A percentile compares a stretch with the other conserved stretches of the same genome.
phyloP scores from a whole-genome alignment of 2,888 invertebrate genomes.

The Volucella zonaria region DNA sequence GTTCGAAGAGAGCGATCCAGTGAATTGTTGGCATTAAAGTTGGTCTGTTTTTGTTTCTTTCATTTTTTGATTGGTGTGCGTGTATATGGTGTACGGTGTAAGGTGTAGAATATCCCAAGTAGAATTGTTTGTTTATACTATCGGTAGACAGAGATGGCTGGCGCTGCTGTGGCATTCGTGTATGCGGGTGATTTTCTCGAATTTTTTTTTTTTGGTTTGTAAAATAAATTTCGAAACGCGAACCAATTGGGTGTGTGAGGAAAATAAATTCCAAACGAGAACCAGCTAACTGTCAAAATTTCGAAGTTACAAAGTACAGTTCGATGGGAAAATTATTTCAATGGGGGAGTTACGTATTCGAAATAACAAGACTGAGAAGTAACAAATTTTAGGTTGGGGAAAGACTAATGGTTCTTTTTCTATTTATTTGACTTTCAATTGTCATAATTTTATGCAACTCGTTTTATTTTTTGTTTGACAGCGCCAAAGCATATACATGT shows the following conservation, averaged over 20 bases:
- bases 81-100: slow-evolving; percentile 20
- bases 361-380: background rate
- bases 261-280: background rate
- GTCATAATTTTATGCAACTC: background rate
- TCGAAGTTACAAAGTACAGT: slow-evolving; percentile 22
- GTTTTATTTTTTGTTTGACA: too few relatives aligned
- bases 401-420: too few relatives aligned
- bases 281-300: slow-evolving; percentile 10
- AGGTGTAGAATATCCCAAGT: slow-evolving; percentile 17
- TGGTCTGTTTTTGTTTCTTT: slow-evolving; percentile 16
- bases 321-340: background rate
- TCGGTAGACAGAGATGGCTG: slow-evolving; percentile 48
- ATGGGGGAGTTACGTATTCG: background rate
- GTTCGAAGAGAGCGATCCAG: slow-evolving; percentile 7
- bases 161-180: background rate
- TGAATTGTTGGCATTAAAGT: slow-evolving; percentile 15
- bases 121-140: slow-evolving; percentile 54
- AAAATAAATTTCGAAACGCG: background rate
- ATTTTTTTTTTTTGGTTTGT: slow-evolving; percentile 1
- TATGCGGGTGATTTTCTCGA: slow-evolving; percentile 1
- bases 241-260: background rate
- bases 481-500: too few relatives aligned
- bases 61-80: slow-evolving; percentile 41
- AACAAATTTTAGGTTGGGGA: background rate
- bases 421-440: background rate